Conservation (phyloP, 1,140 invertebrate species). For the Thereuonema tuberculata region DNA sequence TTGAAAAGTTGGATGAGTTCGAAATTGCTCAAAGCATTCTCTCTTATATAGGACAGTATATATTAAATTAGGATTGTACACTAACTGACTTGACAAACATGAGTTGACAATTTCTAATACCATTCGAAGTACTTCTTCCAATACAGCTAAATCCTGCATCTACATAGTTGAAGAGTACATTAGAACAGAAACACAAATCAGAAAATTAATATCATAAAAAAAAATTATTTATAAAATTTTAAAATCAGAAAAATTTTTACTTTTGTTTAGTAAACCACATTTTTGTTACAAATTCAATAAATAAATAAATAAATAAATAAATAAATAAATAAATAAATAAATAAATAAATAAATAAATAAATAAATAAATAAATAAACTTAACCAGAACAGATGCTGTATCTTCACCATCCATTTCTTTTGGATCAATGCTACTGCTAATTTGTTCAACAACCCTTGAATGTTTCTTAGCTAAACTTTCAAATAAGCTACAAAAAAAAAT, state of each 20-base stretch:
- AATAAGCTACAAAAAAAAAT: conserved; percentile 59
- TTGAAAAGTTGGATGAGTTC: conserved; percentile 76
- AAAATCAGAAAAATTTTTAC: too few relatives aligned
- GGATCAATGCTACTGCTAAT: conserved; percentile 15
- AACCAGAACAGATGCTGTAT: conserved; percentile 22
- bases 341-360: too few relatives aligned
- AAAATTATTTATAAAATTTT: too few relatives aligned
- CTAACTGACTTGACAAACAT: conserved; percentile 68
- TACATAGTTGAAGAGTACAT: too few relatives aligned
- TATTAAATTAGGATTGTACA: conserved; percentile 84
- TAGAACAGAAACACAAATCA: too few relatives aligned
- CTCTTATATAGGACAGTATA: conserved; percentile 92
- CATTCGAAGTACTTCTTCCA: conserved; percentile 94
- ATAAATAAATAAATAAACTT: too few relatives aligned
- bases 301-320: too few relatives aligned
- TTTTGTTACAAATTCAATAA: too few relatives aligned
- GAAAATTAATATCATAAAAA: too few relatives aligned
- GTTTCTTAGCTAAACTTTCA: conserved; percentile 69
- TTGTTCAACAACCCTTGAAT: conserved; percentile 39
- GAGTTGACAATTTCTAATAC: conserved; percentile 93
- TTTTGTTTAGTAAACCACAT: too few relatives aligned
- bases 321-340: too few relatives aligned
- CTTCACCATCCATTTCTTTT: conserved; percentile 24
- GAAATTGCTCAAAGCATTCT: conserved; percentile 74
- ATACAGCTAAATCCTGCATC: conserved; percentile 79